Conservation (phyloP, 2,888 invertebrate genomes). For the Steinernema scapterisci region DNA sequence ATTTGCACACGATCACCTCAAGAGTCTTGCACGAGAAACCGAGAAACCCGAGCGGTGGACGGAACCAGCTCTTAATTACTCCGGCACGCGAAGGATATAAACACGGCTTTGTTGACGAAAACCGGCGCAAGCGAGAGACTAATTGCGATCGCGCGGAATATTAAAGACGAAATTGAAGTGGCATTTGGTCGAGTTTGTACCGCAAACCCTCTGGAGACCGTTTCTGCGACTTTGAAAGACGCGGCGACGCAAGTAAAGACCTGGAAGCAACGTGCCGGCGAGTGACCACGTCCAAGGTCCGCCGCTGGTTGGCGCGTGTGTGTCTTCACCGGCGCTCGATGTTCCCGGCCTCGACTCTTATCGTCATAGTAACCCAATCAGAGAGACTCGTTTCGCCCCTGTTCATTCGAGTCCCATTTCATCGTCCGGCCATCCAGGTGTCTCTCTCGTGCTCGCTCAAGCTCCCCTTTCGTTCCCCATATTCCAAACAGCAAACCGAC, state of each 20-base stretch:
- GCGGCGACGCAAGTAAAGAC: neutral
- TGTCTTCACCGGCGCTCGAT: neutral
- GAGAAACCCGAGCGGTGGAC: neutral
- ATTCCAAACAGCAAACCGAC: neutral
- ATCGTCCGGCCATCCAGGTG: constrained; percentile 27
- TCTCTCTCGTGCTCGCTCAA: neutral
- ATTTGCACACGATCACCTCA: too few relatives aligned
- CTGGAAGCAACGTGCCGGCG: neutral
- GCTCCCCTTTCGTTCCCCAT: too few relatives aligned
- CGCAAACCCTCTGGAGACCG: neutral
- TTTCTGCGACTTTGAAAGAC: neutral
- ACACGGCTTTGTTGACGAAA: constrained; percentile 2
- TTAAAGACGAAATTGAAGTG: constrained; percentile 3
- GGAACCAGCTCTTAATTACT: neutral
- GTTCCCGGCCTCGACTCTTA: neutral
- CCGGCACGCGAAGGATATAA: neutral
- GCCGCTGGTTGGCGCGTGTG: neutral
- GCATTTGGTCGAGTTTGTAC: constrained; percentile 10
- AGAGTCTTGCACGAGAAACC: too few relatives aligned
- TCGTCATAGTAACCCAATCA: constrained; percentile 33
- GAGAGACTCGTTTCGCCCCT: constrained; percentile 1
- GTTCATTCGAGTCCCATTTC: neutral
- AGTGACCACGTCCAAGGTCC: neutral
- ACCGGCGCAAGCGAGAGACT: neutral
- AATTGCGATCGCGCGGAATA: constrained; percentile 10